A percentile compares a stretch with the other conserved stretches of the same genome.
These are phyloP conservation scores for Dendrolimus pini DNA, from an alignment of 2,888 invertebrate genomes.

Conservation along the genomic window DNA sequence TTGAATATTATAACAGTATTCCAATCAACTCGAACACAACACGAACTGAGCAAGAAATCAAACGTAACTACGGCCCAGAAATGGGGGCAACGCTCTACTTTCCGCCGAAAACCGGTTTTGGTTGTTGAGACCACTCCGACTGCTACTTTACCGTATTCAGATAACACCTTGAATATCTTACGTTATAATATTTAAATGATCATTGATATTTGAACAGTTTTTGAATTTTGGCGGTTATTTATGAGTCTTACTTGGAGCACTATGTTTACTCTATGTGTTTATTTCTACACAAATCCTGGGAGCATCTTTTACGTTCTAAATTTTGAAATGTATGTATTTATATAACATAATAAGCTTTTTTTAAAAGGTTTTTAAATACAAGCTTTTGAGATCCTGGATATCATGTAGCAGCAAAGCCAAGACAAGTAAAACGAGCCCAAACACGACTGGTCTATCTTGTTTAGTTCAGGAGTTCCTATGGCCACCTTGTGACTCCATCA, in stretches of 20 bases:
- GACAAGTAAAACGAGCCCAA: no score
- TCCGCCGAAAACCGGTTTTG: constrained; percentile 53
- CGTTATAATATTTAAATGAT: constrained; percentile 2
- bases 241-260: neutral
- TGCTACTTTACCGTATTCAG: constrained; percentile 25
- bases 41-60: constrained; percentile 44
- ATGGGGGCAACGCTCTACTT: constrained; percentile 67
- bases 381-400: no score
- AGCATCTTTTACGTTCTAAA: no score
- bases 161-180: constrained; percentile 7
- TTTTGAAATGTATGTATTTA: no score
- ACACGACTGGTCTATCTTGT: no score
- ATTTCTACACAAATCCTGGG: no score
- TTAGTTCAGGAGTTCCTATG: no score
- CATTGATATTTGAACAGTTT: neutral
- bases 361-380: no score
- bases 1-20: constrained; percentile 31
- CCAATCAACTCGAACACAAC: constrained; percentile 29
- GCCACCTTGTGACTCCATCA: no score
- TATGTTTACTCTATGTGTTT: no score
- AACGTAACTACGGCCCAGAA: constrained; percentile 43
- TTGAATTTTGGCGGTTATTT: neutral
- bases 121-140: constrained; percentile 31
- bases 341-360: no score
- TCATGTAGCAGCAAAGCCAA: no score